These are phyloP conservation scores for Ormyrus labotus DNA, from an alignment of 2,888 invertebrate genomes.

Conservation along the genomic window DNA sequence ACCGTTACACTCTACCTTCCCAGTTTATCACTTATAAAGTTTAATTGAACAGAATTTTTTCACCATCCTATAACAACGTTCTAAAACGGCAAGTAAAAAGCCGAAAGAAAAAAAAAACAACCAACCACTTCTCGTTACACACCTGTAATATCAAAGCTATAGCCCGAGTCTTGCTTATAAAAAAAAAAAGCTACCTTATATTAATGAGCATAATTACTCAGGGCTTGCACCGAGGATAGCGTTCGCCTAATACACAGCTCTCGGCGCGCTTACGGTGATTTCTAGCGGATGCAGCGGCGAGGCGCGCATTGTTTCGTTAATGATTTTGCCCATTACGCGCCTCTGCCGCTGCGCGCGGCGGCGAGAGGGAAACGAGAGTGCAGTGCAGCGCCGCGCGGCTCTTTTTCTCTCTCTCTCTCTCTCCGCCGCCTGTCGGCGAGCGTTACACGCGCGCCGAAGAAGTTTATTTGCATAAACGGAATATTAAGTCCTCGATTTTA, in stretches of 20 bases:
- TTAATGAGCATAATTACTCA: conserved; percentile 35
- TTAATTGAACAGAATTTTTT: too few species aligned
- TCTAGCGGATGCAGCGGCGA: conserved; percentile 35
- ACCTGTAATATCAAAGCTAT: too few species aligned
- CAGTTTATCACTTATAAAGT: too few species aligned
- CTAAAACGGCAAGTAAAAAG: too few species aligned
- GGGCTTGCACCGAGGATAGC: not conserved
- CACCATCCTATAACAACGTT: too few species aligned
- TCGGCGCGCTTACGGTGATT: conserved; percentile 47
- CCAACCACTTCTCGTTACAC: too few species aligned
- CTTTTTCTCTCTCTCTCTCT: not conserved
- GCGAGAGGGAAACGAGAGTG: not conserved
- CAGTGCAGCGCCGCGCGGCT: not conserved
- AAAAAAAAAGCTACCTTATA: conserved; percentile 6
- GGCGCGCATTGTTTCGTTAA: conserved; percentile 58
- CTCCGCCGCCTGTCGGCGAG: not conserved
- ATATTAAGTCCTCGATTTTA: not conserved
- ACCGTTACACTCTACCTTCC: too few species aligned
- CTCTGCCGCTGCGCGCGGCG: not conserved
- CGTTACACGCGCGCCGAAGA: too few species aligned
- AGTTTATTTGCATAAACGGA: too few species aligned
- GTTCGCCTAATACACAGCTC: not conserved
- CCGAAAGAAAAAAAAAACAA: not conserved
- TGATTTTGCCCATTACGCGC: conserved; percentile 55
- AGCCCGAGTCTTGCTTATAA: not conserved